These are phyloP conservation scores for Bubo blakistoni DNA, from an alignment of 2,113 vertebrate genomes.

Conservation along the genomic window DNA sequence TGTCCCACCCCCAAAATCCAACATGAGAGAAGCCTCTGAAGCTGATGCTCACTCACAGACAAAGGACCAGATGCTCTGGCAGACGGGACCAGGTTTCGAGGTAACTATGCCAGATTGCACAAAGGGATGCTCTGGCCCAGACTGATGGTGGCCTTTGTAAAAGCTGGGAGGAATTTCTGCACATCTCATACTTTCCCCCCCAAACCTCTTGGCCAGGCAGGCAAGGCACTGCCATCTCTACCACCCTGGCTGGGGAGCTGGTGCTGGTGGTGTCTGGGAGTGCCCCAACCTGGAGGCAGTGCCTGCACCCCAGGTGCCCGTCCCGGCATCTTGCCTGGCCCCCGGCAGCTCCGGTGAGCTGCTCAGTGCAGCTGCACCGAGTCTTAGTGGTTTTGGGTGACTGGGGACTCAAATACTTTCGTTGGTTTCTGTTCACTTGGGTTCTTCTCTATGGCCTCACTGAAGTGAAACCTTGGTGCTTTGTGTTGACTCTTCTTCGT, in stretches of 20 bases:
- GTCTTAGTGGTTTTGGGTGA: background rate
- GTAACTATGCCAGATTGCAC: background rate
- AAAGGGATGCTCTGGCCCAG: background rate
- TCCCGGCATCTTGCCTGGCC: background rate
- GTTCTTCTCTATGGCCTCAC: conserved; percentile 16
- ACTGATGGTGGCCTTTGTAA: background rate
- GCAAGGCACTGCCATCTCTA: background rate
- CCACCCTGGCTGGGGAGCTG: rapidly evolving
- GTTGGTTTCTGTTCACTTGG: conserved; percentile 52
- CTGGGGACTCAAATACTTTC: conserved; percentile 26
- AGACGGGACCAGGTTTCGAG: background rate
- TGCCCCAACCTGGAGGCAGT: rapidly evolving
- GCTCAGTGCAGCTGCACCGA: background rate
- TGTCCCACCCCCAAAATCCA: background rate
- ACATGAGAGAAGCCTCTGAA: rapidly evolving
- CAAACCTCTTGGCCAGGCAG: background rate
- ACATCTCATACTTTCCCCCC: background rate
- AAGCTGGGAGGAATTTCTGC: background rate
- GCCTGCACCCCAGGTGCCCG: rapidly evolving
- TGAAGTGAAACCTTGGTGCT: conserved; percentile 9
- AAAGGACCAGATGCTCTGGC: background rate
- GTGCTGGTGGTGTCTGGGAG: background rate
- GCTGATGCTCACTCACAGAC: background rate
- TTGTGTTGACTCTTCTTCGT: rapidly evolving
- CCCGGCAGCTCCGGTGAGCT: background rate